Conservation (phyloP, 2,797 vertebrate species). For the Rhynchotus rufescens region DNA sequence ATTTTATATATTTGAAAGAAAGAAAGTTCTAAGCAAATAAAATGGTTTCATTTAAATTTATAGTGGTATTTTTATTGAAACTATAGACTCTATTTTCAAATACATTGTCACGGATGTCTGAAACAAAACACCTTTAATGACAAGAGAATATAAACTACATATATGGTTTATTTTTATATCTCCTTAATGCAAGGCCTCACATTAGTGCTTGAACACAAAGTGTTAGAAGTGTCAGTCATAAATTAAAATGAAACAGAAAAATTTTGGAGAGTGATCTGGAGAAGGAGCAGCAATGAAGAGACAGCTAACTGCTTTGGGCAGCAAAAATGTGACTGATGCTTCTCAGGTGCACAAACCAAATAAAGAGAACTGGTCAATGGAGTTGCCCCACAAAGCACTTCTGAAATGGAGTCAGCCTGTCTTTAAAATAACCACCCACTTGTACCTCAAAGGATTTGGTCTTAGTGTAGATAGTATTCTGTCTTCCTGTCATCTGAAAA, state of each 20-base stretch:
- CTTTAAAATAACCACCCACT: neutral
- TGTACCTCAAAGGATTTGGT: neutral
- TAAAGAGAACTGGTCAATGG: neutral
- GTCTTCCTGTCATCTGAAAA: too few species aligned
- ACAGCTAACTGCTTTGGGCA: neutral
- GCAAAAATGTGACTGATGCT: neutral
- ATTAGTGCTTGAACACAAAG: conserved; percentile 23
- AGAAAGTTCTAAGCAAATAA: conserved; percentile 43
- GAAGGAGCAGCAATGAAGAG: neutral
- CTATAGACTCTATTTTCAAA: conserved; percentile 48
- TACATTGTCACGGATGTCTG: conserved; percentile 12
- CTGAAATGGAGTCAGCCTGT: neutral
- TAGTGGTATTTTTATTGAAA: conserved; percentile 40
- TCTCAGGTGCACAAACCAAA: neutral
- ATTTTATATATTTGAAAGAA: conserved; percentile 51
- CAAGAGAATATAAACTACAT: neutral
- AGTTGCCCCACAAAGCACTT: neutral
- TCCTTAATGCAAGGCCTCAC: neutral
- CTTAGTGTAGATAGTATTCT: neutral
- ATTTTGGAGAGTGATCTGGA: neutral
- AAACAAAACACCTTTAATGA: conserved; percentile 39
- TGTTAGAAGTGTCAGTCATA: conserved; percentile 1
- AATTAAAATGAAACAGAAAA: neutral
- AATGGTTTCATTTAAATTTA: conserved; percentile 60
- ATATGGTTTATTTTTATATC: neutral